Evolutionary conservation across 2,113 vertebrate species (phyloP), one percentile per base, ranked within the genome.

Genomic region (Gambusia holbrooki): DNA sequence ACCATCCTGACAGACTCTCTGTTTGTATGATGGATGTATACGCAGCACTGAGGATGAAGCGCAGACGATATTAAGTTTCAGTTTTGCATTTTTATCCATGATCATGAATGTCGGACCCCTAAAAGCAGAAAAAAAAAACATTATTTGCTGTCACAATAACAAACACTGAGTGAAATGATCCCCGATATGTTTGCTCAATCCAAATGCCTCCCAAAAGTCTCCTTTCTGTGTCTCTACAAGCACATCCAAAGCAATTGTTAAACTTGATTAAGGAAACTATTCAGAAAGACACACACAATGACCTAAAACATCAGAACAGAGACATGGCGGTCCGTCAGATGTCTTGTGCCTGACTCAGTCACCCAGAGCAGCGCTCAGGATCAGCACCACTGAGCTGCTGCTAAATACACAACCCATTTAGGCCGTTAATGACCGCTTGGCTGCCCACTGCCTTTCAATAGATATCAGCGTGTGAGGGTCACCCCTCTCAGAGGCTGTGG

Each of bases 391-490:
- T 83, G 77, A 79, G 69, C 84, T 68, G 72, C 66, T 70, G 76
- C 70, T 83, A 75, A 87, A 87, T 62, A 62, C 77, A 78, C 29
- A 35, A 35, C 61, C 62, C 72, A 14, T 73, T 69, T 67, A 70
- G 77, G 54, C 45, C 84, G 48, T 87, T 87, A 81, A 69, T 69
- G 79, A 69, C 78, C 63, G 30, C 75, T 65, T 90, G 78, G 90
- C 85, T 88, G 83, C 83, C 73, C 73, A 72, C 65, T 62, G 72
- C 45, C 79, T 71, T 77, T 73, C 81, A 85, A 86, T 89, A 87
- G 89, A 90, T 65, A 87, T 86, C 79, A 77, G 74, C 72, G 68
- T 86, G 87, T 87, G 83, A 87, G 89, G 86, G 88, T 91, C 87
- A 89, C 80, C 75, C 84, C 77, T 73, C 74, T 68, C 71, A 63